Base-by-base conservation (phyloP, 2,797 vertebrate species). In the Euphonia xanthogaster region DNA sequence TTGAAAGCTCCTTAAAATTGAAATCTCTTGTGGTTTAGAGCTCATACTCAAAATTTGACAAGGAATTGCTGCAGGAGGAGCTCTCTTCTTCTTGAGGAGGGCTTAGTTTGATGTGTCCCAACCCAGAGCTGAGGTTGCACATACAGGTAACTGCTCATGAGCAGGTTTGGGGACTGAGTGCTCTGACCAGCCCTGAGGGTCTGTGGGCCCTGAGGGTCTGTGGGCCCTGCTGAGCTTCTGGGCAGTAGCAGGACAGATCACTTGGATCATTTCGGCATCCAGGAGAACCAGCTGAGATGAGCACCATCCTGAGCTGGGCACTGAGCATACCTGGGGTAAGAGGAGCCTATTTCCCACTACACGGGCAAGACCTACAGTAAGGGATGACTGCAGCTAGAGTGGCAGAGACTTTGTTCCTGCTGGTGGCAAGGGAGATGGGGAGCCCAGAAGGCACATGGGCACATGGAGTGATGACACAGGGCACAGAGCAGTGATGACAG, bases 151-250 rank as follows among this genome's bases (percentile, higher is more conserved):
- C 3, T 9, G 19, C 47, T 78, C 42, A 15, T 21, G 12, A 40
- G 19, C 23, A 48, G 21, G 21, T 81, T 28, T 91, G 39, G 28
- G 20, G 28, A 22, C 55, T 42, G 37, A 75, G 10, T 19, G 53
- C 33, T 77, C 54, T 55, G 25, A 71, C 28, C 14, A 23, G 14
- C 44, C 27, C 33, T 28, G 50, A 44, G 31, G 5, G 12, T 12
- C 3, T 1, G 1, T 4, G 3, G 30, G 54, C 17, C 21, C 58
- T 65, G 50, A 44, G 31, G 5, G 12, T 12, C 3, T 1, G 1
- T 4, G 3, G 30, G 54, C 17, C 21, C 58, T 65, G 50, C 33
- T 67, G 53, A 51, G 45, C 61, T 62, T 47, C 20, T 30, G 14
- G 14, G n/a, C 39, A 17, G 53, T 1, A 19, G 45, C 28, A 45